Evolutionary conservation across 2,113 vertebrate genomes (phyloP), one percentile per base, ranked within the genome.

Genomic region (Rallus limicola): DNA sequence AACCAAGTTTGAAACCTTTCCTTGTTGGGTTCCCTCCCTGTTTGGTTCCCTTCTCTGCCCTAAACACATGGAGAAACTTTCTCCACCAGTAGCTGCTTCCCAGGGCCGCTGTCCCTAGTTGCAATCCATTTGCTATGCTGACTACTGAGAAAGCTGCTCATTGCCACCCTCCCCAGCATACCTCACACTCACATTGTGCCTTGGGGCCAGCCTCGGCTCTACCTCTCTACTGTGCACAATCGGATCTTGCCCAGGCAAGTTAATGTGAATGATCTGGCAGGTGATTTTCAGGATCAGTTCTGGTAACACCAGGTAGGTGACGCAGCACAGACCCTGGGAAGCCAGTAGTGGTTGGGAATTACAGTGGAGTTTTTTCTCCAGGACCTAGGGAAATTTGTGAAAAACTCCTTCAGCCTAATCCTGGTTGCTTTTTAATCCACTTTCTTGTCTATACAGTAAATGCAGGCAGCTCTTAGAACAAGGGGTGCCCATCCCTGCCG

Each of bases 151-250:
- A 81, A 88, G 44, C 33, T 72, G 42, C 48, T 93, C 44, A 42
- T 33, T 19, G 16, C 33, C 34, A 7, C 86, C 19, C 31, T 44
- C 13, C 16, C 20, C 0, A 0, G 14, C 48, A 68, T 42, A 19
- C 16, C 11, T 14, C 0, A 0, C 46, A 28, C 33, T 82, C 29
- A 52, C 4, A 0, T 17, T 11, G 1, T 63, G 34, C 40, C 50
- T 52, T 53, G 11, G 33, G 52, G 18, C 33, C 74, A 48, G 53
- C 29, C 63, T 36, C 44, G 20, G 14, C 31, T 87, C 44, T 71
- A 20, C 26, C 6, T 58, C 85, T 88, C 38, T 50, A 4, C 48
- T n/a, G 25, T 17, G 55, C n/a, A 82, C 56, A 92, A 72, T 6
- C 12, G 24, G n/a, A 56, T 90, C 75, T 93, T 65, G 63, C 55